Evolutionary conservation across 2,113 vertebrate genomes (phyloP), one percentile per base, ranked within the genome.

Genomic region (Orycteropus afer): DNA sequence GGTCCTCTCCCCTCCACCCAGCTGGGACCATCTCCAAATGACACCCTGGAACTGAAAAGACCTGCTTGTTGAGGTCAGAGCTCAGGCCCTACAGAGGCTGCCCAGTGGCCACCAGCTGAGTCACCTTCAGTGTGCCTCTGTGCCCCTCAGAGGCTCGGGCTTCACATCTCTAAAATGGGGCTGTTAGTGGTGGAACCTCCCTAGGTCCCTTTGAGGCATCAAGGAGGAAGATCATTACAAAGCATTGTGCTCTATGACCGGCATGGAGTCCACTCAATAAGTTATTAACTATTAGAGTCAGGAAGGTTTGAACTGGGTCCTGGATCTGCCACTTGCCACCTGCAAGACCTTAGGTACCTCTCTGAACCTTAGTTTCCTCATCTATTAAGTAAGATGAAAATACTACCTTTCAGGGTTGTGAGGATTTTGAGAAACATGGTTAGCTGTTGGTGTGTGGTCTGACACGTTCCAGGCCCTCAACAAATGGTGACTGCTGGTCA

Each of bases 231-330:
- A 5, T 32, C 32, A 20, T 5, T 20, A 20, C 1, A 29, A 53
- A 32, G 29, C 10, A n/a, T 13, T 74, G 55, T 11, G 73, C 92
- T 59, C 47, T 2, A 37, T 2, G 22, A 15, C 80, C 42, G 8
- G 49, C 15, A 2, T 18, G 7, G 0, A 3, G 22, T n/a, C 55
- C 18, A 4, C 1, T 2, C 27, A 40, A 42, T 0, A 2, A 63
- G 51, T 8, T 67, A 23, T 27, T 92, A 63, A 42, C 15, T 34
- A 6, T 80, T 51, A 37, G 51, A 86, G 27, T 73, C 77, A 17
- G 40, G 63, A 87, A 84, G 34, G 51, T n/a, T 40, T 0, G 1
- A n/a, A 14, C 1, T 14, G 73, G 29, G 17, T 40, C 71, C 82
- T 34, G 17, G 63, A n/a, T 57, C 83, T 59, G 20, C 77, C 51